phyloP scores from a whole-genome alignment of 2,888 invertebrate species.

The Cheilosia grossa region DNA sequence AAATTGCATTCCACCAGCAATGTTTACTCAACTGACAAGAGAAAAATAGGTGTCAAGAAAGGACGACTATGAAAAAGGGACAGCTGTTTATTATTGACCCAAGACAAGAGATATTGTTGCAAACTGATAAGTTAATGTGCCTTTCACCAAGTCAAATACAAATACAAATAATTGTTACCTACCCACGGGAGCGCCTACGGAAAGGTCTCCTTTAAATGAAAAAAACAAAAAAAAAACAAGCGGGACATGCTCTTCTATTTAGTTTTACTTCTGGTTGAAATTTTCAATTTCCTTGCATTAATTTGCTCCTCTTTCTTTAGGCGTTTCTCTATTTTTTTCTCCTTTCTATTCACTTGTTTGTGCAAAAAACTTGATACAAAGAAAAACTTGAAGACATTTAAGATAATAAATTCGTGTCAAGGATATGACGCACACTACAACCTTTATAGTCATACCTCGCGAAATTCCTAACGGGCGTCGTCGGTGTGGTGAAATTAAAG shows the following conservation, averaged over 20 bases:
- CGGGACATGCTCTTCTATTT: slow-evolving; percentile 15
- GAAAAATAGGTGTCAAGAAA: slow-evolving; percentile 18
- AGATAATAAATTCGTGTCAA: slow-evolving; percentile 61
- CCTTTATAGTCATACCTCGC: slow-evolving; percentile 25
- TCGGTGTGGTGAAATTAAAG: background rate
- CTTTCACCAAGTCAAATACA: background rate
- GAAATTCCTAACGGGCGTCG: background rate
- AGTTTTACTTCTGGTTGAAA: slow-evolving; percentile 23
- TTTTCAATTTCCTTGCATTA: slow-evolving; percentile 24
- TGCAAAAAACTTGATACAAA: slow-evolving; percentile 35
- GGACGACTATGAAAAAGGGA: background rate
- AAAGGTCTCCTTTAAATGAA: slow-evolving; percentile 18
- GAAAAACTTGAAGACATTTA: slow-evolving; percentile 48
- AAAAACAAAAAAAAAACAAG: background rate
- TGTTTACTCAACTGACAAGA: slow-evolving; percentile 14
- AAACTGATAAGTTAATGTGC: slow-evolving; percentile 18
- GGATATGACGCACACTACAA: slow-evolving; percentile 52
- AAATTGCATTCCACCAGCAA: slow-evolving; percentile 12
- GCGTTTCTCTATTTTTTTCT: background rate
- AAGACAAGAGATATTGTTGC: slow-evolving; percentile 9
- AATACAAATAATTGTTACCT: background rate
- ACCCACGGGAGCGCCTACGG: background rate
- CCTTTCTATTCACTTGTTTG: background rate
- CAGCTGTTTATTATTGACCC: slow-evolving; percentile 23
- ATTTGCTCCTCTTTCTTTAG: slow-evolving; percentile 3